Evolutionary conservation across 2,113 vertebrate species (phyloP).

Genomic region (Paradisaea rubra): DNA sequence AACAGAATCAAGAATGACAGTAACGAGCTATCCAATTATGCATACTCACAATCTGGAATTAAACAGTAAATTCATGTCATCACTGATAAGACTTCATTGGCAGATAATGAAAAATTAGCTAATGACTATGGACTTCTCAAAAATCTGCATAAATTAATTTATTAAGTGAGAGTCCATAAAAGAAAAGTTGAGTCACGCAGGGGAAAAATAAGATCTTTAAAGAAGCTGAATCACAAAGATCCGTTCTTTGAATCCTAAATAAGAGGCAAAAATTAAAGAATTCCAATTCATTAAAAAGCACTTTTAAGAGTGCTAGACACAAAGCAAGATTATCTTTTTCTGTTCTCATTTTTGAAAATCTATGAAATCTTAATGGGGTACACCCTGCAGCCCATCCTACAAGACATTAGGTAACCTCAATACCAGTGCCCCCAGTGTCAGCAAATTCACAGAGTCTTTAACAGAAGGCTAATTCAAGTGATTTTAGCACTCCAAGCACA

Average conservation of each 20-base stretch:
- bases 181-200: neutral
- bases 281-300: neutral
- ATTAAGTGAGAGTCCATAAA: neutral
- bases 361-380: neutral
- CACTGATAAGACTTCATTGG: neutral
- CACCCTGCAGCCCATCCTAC: neutral
- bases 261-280: neutral
- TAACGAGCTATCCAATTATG: neutral
- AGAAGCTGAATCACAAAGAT: neutral
- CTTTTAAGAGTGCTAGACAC: neutral
- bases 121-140: neutral
- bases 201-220: neutral
- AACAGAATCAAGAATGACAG: neutral
- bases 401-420: neutral
- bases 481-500: neutral
- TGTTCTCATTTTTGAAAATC: neutral
- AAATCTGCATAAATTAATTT: neutral
- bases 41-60: neutral
- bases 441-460: neutral
- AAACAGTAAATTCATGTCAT: neutral
- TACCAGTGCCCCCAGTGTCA: neutral
- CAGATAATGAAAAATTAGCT: neutral
- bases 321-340: neutral
- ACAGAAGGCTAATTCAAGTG: neutral
- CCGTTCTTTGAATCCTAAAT: neutral